Evolutionary conservation across 2,797 vertebrate genomes (phyloP).

Genomic region (Eidolon dupreanum): DNA sequence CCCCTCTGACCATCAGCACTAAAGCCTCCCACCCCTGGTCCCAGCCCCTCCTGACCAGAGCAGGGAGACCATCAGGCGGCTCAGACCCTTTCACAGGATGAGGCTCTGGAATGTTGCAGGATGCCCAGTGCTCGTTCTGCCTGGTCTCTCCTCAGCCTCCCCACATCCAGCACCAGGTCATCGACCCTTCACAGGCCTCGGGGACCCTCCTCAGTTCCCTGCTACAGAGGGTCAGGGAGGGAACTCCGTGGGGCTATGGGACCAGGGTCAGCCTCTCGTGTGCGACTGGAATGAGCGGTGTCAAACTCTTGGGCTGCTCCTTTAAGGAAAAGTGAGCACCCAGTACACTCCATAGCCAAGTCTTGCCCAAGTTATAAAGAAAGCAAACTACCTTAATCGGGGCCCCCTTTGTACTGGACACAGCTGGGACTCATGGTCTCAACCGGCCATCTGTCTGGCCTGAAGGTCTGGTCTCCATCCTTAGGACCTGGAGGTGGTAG

Average conservation of each 20-base stretch:
- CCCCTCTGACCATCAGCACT: neutral
- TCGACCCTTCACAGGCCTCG: neutral
- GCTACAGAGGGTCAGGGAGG: neutral
- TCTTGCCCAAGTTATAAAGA: neutral
- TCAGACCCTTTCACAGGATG: neutral
- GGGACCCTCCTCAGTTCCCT: neutral
- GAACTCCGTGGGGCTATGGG: neutral
- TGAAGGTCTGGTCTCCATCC: neutral
- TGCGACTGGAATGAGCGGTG: neutral
- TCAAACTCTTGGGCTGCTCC: neutral
- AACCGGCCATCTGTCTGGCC: neutral
- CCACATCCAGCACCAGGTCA: neutral
- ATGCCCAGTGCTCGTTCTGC: neutral
- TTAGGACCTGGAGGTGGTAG: neutral
- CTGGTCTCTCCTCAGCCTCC: neutral
- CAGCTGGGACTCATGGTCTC: neutral
- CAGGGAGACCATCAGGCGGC: neutral
- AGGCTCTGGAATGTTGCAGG: neutral
- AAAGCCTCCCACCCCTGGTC: neutral
- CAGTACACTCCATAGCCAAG: neutral
- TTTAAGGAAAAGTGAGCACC: neutral
- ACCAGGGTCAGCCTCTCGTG: neutral
- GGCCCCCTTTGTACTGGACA: neutral
- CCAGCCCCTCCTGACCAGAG: neutral
- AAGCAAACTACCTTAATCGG: neutral